Evolutionary conservation across 2,797 vertebrate species (phyloP).

Genomic region (Rhabdomys pumilio): DNA sequence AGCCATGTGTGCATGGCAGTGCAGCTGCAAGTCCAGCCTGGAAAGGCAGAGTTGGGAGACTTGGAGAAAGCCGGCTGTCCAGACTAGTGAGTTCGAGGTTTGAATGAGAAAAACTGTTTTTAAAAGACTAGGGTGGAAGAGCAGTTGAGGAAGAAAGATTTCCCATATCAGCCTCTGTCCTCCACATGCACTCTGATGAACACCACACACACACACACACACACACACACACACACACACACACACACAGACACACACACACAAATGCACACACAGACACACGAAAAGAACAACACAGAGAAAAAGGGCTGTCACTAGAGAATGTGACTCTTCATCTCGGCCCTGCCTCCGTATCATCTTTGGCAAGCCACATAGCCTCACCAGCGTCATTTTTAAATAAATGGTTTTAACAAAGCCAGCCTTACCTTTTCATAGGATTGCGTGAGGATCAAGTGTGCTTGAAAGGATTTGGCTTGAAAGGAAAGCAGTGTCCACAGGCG

Average conservation of each 20-base stretch:
- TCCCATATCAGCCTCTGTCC: background rate
- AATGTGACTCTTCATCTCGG: constrained; percentile 45
- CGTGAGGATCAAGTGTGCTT: constrained; percentile 74
- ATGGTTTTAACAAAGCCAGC: constrained; percentile 62
- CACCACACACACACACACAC: fast-evolving
- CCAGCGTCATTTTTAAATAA: constrained; percentile 66
- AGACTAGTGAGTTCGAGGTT: background rate
- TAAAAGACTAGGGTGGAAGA: background rate
- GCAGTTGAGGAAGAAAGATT: no score
- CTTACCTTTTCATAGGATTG: constrained; percentile 73
- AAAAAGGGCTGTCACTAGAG: background rate
- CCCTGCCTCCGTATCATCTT: constrained; percentile 53
- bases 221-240: background rate
- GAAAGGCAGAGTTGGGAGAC: background rate
- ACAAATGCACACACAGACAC: background rate
- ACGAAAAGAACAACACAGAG: background rate
- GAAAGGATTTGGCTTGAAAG: constrained; percentile 60
- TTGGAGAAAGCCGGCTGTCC: background rate
- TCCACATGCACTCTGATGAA: no score
- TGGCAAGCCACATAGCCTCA: constrained; percentile 63
- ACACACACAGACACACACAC: background rate
- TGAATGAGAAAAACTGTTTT: background rate
- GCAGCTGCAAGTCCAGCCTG: no score
- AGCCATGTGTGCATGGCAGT: background rate
- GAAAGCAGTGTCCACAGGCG: constrained; percentile 66